phyloP scores from a whole-genome alignment of 2,113 vertebrate species.

The Climacteris rufus region DNA sequence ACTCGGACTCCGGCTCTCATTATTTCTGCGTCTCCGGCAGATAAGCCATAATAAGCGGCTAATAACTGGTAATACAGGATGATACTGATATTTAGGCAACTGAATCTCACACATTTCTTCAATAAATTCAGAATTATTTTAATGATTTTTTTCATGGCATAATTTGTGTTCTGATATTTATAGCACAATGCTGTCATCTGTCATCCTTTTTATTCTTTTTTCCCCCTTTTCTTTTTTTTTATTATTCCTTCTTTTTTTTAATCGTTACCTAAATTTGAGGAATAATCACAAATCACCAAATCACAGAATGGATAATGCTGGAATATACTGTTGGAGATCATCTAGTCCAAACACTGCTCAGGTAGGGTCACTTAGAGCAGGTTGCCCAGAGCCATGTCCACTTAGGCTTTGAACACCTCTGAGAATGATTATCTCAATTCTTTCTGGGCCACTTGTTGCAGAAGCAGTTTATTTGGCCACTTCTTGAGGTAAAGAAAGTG shows the following conservation, averaged over 20 bases:
- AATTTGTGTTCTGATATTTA: neutral
- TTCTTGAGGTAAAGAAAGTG: neutral
- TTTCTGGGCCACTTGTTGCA: neutral
- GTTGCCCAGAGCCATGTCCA: neutral
- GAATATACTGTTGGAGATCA: neutral
- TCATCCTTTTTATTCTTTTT: neutral
- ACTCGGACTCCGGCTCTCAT: too few species aligned
- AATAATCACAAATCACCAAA: neutral
- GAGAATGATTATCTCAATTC: neutral
- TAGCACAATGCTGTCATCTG: neutral
- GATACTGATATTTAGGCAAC: neutral
- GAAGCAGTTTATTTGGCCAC: neutral
- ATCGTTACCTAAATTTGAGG: neutral
- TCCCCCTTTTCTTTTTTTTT: accelerated
- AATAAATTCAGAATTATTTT: neutral
- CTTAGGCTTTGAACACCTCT: neutral
- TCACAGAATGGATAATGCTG: neutral
- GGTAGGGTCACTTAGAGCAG: neutral
- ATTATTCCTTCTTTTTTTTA: too few species aligned
- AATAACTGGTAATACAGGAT: too few species aligned
- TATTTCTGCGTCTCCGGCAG: too few species aligned
- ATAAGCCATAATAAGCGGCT: too few species aligned
- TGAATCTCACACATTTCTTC: neutral
- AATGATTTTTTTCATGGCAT: neutral
- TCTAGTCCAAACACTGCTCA: neutral